phyloP scores from a whole-genome alignment of 2,797 vertebrate genomes.

The Pyrocephalus nanus region DNA sequence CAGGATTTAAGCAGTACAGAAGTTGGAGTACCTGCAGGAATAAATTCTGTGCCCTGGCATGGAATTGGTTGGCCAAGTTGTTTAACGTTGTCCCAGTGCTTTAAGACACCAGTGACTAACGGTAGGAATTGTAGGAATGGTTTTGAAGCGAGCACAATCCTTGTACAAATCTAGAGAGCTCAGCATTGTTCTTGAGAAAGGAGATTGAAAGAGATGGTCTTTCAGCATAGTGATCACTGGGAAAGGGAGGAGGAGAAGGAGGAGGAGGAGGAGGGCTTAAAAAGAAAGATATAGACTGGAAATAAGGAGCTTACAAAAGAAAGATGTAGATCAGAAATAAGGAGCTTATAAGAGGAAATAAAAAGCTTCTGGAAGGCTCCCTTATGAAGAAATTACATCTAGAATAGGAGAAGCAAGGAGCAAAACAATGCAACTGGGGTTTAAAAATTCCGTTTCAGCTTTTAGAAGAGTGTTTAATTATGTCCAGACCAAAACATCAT shows the following conservation, averaged over 20 bases:
- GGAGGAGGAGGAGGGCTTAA: not conserved
- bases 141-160: not conserved
- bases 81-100: not conserved
- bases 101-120: not conserved
- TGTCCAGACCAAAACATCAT: not conserved
- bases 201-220: not conserved
- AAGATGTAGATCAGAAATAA: not conserved
- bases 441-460: not conserved
- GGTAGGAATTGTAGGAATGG: not conserved
- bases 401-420: not conserved
- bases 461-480: conserved; percentile 7
- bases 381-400: not conserved
- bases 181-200: not conserved
- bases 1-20: not conserved
- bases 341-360: not conserved
- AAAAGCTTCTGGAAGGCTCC: not conserved
- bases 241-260: not conserved
- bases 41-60: not conserved
- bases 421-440: not conserved
- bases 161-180: not conserved
- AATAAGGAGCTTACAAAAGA: not conserved
- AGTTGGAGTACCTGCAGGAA: not conserved
- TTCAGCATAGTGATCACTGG: not conserved
- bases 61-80: not conserved
- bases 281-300: not conserved